Base-by-base conservation (phyloP, 2,888 invertebrate species). In the Dolichomitus sp. region DNA sequence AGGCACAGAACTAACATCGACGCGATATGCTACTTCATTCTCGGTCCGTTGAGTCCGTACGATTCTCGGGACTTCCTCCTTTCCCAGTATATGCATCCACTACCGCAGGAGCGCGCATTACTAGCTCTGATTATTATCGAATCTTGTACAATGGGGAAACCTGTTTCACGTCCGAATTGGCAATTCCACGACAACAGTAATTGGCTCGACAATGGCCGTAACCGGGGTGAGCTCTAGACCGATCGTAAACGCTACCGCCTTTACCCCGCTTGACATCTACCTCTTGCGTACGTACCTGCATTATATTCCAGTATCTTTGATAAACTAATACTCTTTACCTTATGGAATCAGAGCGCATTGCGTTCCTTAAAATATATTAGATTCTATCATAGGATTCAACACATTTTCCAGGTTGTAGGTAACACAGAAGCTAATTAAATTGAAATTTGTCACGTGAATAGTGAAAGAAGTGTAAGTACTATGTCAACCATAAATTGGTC, bases 61-160 rank as follows among this genome's bases (percentile, higher is more conserved):
- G 23, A 61, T 23, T 19, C 19, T 59, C 45, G 7, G 33, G 48
- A 73, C 73, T 73, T 73, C 61, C 19, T 59, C 30, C 48, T 61
- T 48, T 48, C 50, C 45, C 45, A 37, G 48, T 48, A 59, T 48
- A 33, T 19, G 61, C 59, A 61, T 12, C 73, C 30, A 23, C 33
- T 45, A 61, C 50, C 73, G 69, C 40, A 12, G 61, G 50, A 63
- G 14, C 61, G 17, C 73, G 76, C 68, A 84, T 81, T 79, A 79
- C 68, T 63, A 79, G 74, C 63, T 54, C 54, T 33, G 79, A 84
- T 84, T 79, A 81, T 81, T 81, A 84, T 84, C 79, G 79, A 54
- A 81, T 81, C 79, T 84, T 81, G 76, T 81, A 63, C 69, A 61
- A 23, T 17, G 40, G 63, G 52, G 74, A 69, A 76, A 75, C 72